Percentiles rank a stretch among this genome's conserved stretches.
Conservation (phyloP, 2,888 invertebrate genomes). For the Osedax frankpressi region DNA sequence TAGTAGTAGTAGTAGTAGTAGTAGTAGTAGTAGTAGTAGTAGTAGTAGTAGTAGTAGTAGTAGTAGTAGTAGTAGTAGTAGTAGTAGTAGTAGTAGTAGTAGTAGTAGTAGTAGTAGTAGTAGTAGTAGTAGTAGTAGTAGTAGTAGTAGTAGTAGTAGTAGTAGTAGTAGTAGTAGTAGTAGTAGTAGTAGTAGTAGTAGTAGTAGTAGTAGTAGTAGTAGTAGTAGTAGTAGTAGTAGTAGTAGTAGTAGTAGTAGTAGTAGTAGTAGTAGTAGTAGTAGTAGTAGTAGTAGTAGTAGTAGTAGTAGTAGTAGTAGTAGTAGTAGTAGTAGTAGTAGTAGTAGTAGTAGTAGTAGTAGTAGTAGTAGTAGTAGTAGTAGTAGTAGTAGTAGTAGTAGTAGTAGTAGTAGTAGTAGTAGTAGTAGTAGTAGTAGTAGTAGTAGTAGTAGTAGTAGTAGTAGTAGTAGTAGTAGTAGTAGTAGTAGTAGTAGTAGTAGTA, state of each 20-base stretch:
- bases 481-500: not conserved
- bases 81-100: too few species aligned
- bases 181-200: not conserved
- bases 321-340: not conserved
- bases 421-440: not conserved
- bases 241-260: not conserved
- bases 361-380: not conserved
- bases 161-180: not conserved
- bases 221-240: not conserved
- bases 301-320: not conserved
- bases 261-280: not conserved
- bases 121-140: too few species aligned
- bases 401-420: not conserved
- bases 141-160: too few species aligned
- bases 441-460: not conserved
- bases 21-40: too few species aligned
- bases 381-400: not conserved
- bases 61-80: too few species aligned
- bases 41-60: too few species aligned
- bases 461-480: not conserved
- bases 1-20: too few species aligned
- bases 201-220: not conserved
- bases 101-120: too few species aligned
- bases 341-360: not conserved
- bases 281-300: not conserved